These are phyloP conservation scores for Tiaroga cobitis DNA, from an alignment of 2,797 vertebrate genomes.

Conservation along the genomic window DNA sequence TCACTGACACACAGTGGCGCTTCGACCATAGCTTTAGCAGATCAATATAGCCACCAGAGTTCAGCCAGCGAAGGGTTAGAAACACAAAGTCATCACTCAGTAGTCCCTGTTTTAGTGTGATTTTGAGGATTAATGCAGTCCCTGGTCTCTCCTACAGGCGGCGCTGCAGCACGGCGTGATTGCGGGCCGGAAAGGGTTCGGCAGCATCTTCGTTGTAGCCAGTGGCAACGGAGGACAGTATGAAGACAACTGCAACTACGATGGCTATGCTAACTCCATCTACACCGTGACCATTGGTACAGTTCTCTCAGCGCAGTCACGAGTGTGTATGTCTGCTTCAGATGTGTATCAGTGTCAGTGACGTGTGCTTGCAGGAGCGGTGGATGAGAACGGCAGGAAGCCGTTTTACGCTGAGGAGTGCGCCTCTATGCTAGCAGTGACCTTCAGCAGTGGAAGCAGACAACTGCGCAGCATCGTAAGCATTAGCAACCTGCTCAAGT, in stretches of 20 bases:
- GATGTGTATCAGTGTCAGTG: too few species aligned
- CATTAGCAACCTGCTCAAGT: conserved; percentile 33
- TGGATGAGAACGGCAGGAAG: conserved; percentile 91
- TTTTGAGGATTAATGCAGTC: too few species aligned
- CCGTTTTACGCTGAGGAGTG: conserved; percentile 96
- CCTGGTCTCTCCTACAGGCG: too few species aligned
- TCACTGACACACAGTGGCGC: too few species aligned
- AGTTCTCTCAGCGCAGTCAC: too few species aligned
- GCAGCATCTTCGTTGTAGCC: conserved; percentile 97
- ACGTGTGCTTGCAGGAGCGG: conserved; percentile 80
- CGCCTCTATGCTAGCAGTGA: conserved; percentile 95
- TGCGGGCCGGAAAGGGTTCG: conserved; percentile 91
- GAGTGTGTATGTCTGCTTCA: too few species aligned
- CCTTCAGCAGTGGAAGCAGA: conserved; percentile 91
- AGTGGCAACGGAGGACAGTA: conserved; percentile 95
- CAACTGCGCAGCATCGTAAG: conserved; percentile 92
- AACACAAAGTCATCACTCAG: neutral
- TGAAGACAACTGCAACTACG: conserved; percentile 96
- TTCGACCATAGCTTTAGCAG: too few species aligned
- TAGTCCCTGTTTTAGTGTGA: neutral
- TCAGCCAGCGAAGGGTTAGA: neutral
- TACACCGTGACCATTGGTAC: conserved; percentile 96
- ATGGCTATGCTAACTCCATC: conserved; percentile 98
- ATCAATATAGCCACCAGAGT: neutral
- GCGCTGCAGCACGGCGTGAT: conserved; percentile 89